Conservation (phyloP, 2,888 invertebrate genomes). For the Apomyelois bistriatella region DNA sequence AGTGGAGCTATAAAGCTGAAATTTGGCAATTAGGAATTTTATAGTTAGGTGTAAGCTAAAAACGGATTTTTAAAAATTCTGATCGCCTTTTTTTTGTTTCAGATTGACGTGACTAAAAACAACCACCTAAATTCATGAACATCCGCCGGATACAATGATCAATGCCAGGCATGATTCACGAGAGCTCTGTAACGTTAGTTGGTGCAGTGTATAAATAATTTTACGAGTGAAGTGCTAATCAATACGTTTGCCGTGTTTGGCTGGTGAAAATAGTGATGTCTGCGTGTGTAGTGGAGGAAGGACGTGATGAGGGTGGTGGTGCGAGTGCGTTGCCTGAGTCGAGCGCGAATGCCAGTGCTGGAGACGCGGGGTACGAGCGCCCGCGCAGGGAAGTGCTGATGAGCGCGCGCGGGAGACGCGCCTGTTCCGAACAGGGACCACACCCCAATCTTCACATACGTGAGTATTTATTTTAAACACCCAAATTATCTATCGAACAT, state of each 20-base stretch:
- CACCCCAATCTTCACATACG: slow-evolving; percentile 78
- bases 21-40: no score
- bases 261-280: slow-evolving; percentile 55
- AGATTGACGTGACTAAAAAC: slow-evolving; percentile 11
- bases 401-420: slow-evolving; percentile 79
- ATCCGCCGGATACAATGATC: slow-evolving; percentile 1
- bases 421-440: slow-evolving; percentile 86
- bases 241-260: slow-evolving; percentile 12
- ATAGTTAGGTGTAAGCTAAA: no score
- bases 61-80: no score
- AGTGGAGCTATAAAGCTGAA: no score
- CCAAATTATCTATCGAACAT: not conserved
- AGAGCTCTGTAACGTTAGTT: slow-evolving; percentile 15
- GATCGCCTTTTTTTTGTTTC: slow-evolving; percentile 17
- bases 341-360: slow-evolving; percentile 26
- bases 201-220: slow-evolving; percentile 13
- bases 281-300: slow-evolving; percentile 68
- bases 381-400: slow-evolving; percentile 75
- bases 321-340: slow-evolving; percentile 32
- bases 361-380: slow-evolving; percentile 60
- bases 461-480: slow-evolving; percentile 36
- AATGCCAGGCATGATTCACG: slow-evolving; percentile 10
- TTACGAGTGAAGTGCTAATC: slow-evolving; percentile 8
- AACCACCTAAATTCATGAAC: not conserved
- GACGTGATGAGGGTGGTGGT: slow-evolving; percentile 60